Evolutionary conservation across 2,113 vertebrate species (phyloP), one percentile per base, ranked within the genome.

Genomic region (Capreolus pygargus): DNA sequence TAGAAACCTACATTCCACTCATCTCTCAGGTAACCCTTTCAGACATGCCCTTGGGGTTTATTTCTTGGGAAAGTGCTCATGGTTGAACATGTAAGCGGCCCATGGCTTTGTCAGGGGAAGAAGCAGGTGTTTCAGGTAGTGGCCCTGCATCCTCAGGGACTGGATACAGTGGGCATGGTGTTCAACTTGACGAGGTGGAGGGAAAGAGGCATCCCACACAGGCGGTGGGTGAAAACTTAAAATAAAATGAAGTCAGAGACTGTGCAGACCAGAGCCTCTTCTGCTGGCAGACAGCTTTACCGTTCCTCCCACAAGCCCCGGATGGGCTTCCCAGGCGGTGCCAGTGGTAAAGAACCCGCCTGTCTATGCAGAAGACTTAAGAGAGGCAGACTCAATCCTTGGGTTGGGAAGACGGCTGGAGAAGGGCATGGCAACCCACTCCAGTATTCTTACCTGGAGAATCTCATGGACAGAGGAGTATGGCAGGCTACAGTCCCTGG

Each of bases 31-130:
- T 47, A 60, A 74, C 15, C 3, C 55, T 57, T 64, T 43, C 36
- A 87, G 82, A 87, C 2, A 50, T 39, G 79, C 39, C 86, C 58
- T 86, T 70, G 17, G 36, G 19, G 58, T 25, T 90, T 83, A 76
- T 93, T 86, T 91, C 74, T 61, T 93, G 33, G n/a, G 60, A 52
- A 82, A 93, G 54, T 76, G 30, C 36, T 86, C 74, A 12, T 8
- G 4, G 19, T 15, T 74, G 81, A 74, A 47, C 33, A 55, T 17
- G 47, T 64, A 76, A 83, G 47, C 15, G 23, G 36, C 33, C 74
- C 8, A 1, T n/a, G 36, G 74, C 19, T 39, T 74, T 57, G n/a
- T 79, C 23, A 79, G 43, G 39, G 57, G 39, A 61, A 78, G 85
- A 28, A 54, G 14, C 33, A 9, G 27, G 15, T 28, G 30, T 55